phyloP scores from a whole-genome alignment of 2,888 invertebrate genomes.

The Noctua fimbriata region DNA sequence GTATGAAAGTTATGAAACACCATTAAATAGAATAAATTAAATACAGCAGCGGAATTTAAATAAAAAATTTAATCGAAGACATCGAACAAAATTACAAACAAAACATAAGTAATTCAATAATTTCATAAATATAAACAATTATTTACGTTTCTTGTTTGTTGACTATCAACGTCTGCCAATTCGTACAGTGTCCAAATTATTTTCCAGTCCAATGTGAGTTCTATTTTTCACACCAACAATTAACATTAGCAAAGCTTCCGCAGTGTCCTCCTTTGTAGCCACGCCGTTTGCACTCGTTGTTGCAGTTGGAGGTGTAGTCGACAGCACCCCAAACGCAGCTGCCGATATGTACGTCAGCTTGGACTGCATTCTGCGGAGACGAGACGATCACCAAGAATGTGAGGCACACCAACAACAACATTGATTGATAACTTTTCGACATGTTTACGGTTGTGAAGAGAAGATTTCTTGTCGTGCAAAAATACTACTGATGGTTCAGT shows the following conservation, averaged over 20 bases:
- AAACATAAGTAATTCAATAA: background rate
- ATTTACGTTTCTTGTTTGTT: background rate
- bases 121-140: background rate
- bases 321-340: slow-evolving; percentile 73
- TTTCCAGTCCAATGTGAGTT: background rate
- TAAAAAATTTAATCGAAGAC: slow-evolving; percentile 12
- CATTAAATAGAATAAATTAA: background rate
- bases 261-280: slow-evolving; percentile 68
- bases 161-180: background rate
- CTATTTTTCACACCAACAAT: slow-evolving; percentile 51
- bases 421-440: slow-evolving; percentile 42
- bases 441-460: slow-evolving; percentile 21
- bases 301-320: slow-evolving; percentile 70
- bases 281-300: slow-evolving; percentile 66
- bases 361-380: slow-evolving; percentile 60
- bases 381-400: slow-evolving; percentile 68
- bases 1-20: no score
- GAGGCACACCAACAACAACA: slow-evolving; percentile 60
- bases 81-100: slow-evolving; percentile 5
- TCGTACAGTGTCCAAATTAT: background rate
- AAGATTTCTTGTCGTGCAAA: background rate
- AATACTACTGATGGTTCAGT: slow-evolving; percentile 33
- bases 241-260: slow-evolving; percentile 64
- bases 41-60: slow-evolving; percentile 5
- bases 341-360: slow-evolving; percentile 66